Evolutionary conservation across 1,140 invertebrate genomes (phyloP), one percentile per base, ranked within the genome.

Genomic region (Leptopilina boulardi): DNA sequence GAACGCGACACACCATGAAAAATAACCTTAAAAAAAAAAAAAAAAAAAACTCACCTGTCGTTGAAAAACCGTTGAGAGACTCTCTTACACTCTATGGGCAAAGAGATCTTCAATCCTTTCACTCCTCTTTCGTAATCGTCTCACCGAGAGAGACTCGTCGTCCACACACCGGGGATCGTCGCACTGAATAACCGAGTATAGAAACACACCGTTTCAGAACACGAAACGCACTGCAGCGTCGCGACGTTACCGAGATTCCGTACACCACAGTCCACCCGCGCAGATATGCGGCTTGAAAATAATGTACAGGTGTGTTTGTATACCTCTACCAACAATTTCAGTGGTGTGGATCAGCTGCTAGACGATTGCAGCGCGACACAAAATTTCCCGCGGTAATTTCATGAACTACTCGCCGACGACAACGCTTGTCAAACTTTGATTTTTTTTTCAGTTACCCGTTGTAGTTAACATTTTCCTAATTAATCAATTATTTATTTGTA

Each of bases 281-380:
- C 79, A 44, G 79, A 51, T 70, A 76, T 75, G 70, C 71, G 34
- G 73, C 75, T 59, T 77, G 72, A 75, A 77, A 74, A 82, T 76
- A 78, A 76, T 78, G 82, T 78, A 77, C 71, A 74, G 78, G 72
- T 72, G 38, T 41, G 47, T 51, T 51, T 18, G 47, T 51, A 38
- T 38, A 51, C 47, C n/a, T 77, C 78, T 79, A 73, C 76, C n/a
- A n/a, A 71, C 85, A 59, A 76, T 75, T 54, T 75, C 74, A n/a
- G n/a, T n/a, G n/a, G n/a, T n/a, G 79, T 82, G 82, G 87, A 88
- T 88, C 88, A 89, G 87, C 87, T 88, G 87, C 84, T 77, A 87
- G 86, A 70, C 82, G n/a, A n/a, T n/a, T n/a, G n/a, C n/a, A n/a
- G 3, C 78, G 76, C 77, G 80, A 80, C 51, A n/a, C 11, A 18